Conservation (phyloP, 1,140 invertebrate genomes). For the Lucilia sericata region DNA sequence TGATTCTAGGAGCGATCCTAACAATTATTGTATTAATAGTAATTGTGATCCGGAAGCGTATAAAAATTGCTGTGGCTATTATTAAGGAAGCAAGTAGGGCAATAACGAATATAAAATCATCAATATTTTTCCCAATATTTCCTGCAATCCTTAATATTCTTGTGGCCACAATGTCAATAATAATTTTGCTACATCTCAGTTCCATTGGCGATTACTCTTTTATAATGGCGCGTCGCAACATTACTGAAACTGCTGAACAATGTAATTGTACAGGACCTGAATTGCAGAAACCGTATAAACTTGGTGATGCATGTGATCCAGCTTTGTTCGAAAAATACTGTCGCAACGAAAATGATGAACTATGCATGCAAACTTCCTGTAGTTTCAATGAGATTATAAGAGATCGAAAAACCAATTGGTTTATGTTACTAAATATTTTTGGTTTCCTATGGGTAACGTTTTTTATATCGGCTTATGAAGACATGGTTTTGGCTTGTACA, state of each 20-base stretch:
- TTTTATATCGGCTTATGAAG: conserved; percentile 88
- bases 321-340: conserved; percentile 70
- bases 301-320: conserved; percentile 72
- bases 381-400: conserved; percentile 71
- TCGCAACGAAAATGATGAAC: conserved; percentile 53
- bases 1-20: conserved; percentile 75
- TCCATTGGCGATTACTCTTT: conserved; percentile 76
- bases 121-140: conserved; percentile 90
- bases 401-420: conserved; percentile 69
- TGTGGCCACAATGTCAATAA: conserved; percentile 79
- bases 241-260: conserved; percentile 53
- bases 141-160: conserved; percentile 87
- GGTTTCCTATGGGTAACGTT: conserved; percentile 91
- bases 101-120: conserved; percentile 84
- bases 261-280: conserved; percentile 66
- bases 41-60: conserved; percentile 86
- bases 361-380: conserved; percentile 70
- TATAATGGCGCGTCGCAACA: conserved; percentile 66
- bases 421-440: conserved; percentile 82
- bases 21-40: conserved; percentile 81
- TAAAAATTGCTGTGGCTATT: conserved; percentile 89
- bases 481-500: conserved; percentile 91
- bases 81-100: conserved; percentile 91
- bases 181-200: conserved; percentile 78
- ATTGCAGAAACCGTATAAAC: conserved; percentile 52